Evolutionary conservation across 2,113 vertebrate genomes (phyloP).

Genomic region (Anser brachyrhynchus): DNA sequence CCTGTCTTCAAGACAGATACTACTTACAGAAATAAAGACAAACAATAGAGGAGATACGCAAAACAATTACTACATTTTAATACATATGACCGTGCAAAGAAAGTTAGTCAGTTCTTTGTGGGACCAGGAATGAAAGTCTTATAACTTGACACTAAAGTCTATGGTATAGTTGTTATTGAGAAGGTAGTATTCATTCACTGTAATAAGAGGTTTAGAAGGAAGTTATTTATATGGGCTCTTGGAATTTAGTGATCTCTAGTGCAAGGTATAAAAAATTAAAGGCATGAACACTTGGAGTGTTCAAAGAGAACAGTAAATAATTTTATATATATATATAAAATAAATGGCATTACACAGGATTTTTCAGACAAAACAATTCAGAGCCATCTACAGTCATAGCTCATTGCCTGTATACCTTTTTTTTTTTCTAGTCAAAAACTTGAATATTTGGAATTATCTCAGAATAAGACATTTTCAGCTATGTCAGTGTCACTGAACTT

Average conservation of each 20-base stretch:
- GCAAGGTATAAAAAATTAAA: not conserved
- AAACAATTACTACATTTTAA: not conserved
- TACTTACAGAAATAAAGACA: not conserved
- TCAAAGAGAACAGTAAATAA: not conserved
- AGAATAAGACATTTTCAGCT: not conserved
- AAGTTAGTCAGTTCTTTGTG: not conserved
- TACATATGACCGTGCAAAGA: not conserved
- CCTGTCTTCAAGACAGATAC: not conserved
- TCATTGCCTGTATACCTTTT: not conserved
- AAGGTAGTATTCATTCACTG: not conserved
- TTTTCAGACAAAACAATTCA: not conserved
- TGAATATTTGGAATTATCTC: not conserved
- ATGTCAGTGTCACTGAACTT: not conserved
- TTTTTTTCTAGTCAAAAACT: not conserved
- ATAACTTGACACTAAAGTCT: not conserved
- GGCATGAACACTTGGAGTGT: not conserved
- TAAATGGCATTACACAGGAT: not conserved
- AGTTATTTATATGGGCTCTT: not conserved
- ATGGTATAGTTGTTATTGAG: not conserved
- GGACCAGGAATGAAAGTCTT: not conserved
- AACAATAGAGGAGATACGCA: not conserved
- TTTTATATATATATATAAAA: not conserved
- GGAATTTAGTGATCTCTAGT: not conserved
- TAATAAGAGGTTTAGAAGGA: not conserved
- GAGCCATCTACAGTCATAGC: fast-evolving